phyloP scores from a whole-genome alignment of 2,797 vertebrate genomes.

The Podarcis lilfordi region DNA sequence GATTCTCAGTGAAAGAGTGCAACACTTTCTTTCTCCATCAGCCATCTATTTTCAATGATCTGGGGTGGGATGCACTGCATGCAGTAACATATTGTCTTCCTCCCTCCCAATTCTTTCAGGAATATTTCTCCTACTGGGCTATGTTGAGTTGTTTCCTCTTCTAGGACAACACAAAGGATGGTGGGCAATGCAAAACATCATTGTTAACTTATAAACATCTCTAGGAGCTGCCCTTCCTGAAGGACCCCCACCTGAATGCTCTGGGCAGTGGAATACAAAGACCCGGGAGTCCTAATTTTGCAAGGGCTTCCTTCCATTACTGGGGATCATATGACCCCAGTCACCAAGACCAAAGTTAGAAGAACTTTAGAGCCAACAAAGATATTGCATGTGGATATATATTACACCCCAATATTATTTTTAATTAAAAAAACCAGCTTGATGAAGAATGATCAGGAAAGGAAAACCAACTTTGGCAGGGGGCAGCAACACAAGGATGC shows the following conservation, averaged over 20 bases:
- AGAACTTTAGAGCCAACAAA: neutral
- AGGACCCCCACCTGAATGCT: neutral
- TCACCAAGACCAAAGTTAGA: neutral
- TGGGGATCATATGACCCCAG: neutral
- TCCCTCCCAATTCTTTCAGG: neutral
- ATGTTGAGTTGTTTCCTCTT: neutral
- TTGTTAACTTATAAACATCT: constrained; percentile 20
- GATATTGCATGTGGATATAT: neutral
- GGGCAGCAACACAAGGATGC: no score
- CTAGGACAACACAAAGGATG: neutral
- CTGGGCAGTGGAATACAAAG: neutral
- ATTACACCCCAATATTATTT: neutral
- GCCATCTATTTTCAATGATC: neutral
- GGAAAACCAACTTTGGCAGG: neutral
- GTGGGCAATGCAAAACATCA: neutral
- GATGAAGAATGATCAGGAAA: neutral
- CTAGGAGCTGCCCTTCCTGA: constrained; percentile 10
- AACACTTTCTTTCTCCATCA: neutral
- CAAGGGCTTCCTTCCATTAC: neutral
- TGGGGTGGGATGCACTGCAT: neutral
- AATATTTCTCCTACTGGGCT: neutral
- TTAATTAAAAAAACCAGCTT: neutral
- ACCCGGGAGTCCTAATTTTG: rapidly evolving
- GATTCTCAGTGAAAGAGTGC: neutral
- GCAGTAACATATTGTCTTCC: neutral